phyloP scores from a whole-genome alignment of 1,140 invertebrate genomes.

The Ceratitis capitata region DNA sequence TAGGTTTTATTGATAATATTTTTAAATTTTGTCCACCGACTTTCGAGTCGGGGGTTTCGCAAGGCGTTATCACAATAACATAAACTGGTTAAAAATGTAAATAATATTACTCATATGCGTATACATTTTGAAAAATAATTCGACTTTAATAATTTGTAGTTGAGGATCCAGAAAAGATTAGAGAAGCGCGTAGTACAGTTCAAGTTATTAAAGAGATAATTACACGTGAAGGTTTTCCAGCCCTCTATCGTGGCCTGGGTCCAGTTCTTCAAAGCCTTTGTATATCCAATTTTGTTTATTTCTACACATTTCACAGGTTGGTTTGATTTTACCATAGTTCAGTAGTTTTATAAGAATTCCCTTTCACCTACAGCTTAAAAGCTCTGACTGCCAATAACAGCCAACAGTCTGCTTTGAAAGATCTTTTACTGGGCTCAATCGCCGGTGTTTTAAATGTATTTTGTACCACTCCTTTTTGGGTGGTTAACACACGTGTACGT shows the following conservation, averaged over 20 bases:
- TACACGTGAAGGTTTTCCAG: conserved; percentile 75
- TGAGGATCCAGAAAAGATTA: conserved; percentile 68
- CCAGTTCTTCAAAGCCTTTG: conserved; percentile 86
- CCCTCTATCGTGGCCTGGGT: conserved; percentile 81
- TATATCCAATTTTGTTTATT: conserved; percentile 92
- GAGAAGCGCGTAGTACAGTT: conserved; percentile 69
- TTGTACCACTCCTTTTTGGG: conserved; percentile 88
- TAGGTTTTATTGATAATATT: too few relatives aligned
- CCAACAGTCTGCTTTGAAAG: conserved; percentile 71
- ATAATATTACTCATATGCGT: not conserved
- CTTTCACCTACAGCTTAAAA: conserved; percentile 70
- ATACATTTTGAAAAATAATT: not conserved
- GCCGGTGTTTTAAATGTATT: conserved; percentile 87
- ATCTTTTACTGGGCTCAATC: conserved; percentile 81
- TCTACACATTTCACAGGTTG: conserved; percentile 89
- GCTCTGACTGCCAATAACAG: conserved; percentile 67
- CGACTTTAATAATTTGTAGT: conserved; percentile 67
- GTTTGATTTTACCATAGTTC: conserved; percentile 59
- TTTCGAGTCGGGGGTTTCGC: too few relatives aligned
- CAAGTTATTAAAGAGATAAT: conserved; percentile 72
- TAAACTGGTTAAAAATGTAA: too few relatives aligned
- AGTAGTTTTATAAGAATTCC: not conserved
- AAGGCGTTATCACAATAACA: too few relatives aligned
- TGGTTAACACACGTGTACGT: conserved; percentile 88
- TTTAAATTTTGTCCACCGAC: too few relatives aligned